Conservation (phyloP, 2,113 vertebrate species). For the Melanerpes aurifrons region DNA sequence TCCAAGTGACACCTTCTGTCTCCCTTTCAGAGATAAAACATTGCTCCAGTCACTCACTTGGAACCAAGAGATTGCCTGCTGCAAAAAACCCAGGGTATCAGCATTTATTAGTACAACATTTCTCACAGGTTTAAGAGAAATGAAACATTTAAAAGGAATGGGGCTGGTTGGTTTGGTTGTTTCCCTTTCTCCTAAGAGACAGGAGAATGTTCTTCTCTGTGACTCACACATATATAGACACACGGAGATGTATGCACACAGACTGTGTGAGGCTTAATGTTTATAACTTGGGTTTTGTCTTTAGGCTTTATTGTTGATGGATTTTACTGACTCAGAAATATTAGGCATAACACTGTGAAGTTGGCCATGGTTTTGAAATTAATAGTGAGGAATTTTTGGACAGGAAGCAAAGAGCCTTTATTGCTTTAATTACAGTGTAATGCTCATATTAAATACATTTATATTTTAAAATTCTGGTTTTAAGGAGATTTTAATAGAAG, state of each 20-base stretch:
- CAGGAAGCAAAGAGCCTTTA: background rate
- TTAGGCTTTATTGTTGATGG: background rate
- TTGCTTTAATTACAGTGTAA: slow-evolving; percentile 49
- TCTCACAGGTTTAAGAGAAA: slow-evolving; percentile 6
- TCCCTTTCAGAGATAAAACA: background rate
- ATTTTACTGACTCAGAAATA: background rate
- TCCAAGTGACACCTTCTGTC: background rate
- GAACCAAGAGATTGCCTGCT: slow-evolving; percentile 40
- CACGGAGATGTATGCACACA: rapidly evolving
- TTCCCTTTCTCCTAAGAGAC: rapidly evolving
- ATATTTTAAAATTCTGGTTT: slow-evolving; percentile 38
- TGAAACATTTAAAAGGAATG: slow-evolving; percentile 24
- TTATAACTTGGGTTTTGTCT: background rate
- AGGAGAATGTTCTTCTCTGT: background rate
- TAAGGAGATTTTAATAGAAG: slow-evolving; percentile 65
- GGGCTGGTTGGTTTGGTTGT: background rate
- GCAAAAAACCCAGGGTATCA: background rate
- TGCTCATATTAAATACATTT: slow-evolving; percentile 62
- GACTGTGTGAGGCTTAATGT: background rate
- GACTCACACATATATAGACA: background rate
- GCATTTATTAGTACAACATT: slow-evolving; percentile 26
- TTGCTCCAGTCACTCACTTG: background rate
- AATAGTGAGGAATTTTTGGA: background rate
- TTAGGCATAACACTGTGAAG: background rate
- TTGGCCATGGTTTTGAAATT: background rate